Base-by-base conservation (phyloP, 2,888 invertebrate genomes). In the Macrosiphum euphorbiae region DNA sequence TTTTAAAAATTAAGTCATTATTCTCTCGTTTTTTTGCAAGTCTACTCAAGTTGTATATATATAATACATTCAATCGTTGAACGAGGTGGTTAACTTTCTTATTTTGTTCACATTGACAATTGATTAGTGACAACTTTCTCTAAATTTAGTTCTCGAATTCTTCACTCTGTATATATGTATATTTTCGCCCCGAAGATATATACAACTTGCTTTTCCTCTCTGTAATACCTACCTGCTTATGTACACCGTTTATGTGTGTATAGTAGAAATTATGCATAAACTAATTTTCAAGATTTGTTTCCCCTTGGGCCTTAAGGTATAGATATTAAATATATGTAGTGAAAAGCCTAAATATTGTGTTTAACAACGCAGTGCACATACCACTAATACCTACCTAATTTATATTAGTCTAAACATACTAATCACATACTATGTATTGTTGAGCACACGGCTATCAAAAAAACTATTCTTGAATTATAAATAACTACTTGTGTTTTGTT, bases 121-220 rank as follows among this genome's bases (percentile, higher is more conserved):
- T 88, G 78, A 85, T 90, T 85, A 89, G 90, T 67, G 94, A 94
- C 94, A 94, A 94, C 94, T 94, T 94, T 94, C 90, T 89, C 90
- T 52, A 61, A 41, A 90, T 90, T n/a, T 0, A 84, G 41, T 89
- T 90, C 28, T 93, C 24, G 35, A 58, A 89, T 85, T 84, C n/a
- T 86, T 28, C 7, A n/a, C 50, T 41, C 24, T 86, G 28, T 86
- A 86, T 61, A 35, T 8, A 67, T 10, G 44, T 61, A 50, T 44
- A 50, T n/a, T 94, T 90, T 94, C 3, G 50, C 94, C 90, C 5
- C 50, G n/a, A 16, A 67, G 61, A 61, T 41, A n/a, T 44, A 7
- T 67, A 13, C 41, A 94, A 90, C 44, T 94, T 52, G 85, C 41
- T 94, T 94, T 87, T 93, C 67, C 84, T 85, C 58, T 87, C 78